Percentiles rank a stretch among this genome's conserved stretches.
Evolutionary conservation across 1,140 invertebrate species (phyloP).

Genomic region (Brachionus koreanus): DNA sequence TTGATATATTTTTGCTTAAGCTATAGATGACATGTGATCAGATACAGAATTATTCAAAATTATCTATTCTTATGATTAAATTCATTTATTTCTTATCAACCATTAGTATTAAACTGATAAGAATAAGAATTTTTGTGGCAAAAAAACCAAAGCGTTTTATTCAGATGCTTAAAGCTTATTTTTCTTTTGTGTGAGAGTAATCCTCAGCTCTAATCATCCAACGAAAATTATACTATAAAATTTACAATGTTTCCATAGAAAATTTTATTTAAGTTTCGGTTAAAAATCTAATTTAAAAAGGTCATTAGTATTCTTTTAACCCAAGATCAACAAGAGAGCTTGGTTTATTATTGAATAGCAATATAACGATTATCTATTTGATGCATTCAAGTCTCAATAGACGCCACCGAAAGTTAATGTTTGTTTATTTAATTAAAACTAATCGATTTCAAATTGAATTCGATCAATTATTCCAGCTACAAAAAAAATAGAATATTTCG

Average conservation of each 20-base stretch:
- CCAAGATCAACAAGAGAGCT: background rate
- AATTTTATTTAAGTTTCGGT: background rate
- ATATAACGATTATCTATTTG: background rate
- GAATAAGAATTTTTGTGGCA: background rate
- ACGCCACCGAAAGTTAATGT: background rate
- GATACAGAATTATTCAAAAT: background rate
- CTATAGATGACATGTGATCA: background rate
- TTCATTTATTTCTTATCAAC: background rate
- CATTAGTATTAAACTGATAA: conserved; percentile 4
- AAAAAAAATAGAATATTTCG: background rate
- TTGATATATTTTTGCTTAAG: background rate
- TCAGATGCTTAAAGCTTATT: background rate
- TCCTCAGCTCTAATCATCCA: background rate
- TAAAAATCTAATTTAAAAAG: background rate
- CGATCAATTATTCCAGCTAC: background rate
- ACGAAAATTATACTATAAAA: background rate
- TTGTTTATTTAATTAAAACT: background rate
- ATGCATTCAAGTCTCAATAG: background rate
- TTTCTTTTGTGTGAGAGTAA: background rate
- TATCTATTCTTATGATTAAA: conserved; percentile 9
- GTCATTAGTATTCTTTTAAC: background rate
- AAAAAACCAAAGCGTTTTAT: background rate
- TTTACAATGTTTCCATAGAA: background rate
- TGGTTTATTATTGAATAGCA: no score
- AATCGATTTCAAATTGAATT: conserved; percentile 13